Evolutionary conservation across 2,888 invertebrate species (phyloP).

Genomic region (Andrena minutula): DNA sequence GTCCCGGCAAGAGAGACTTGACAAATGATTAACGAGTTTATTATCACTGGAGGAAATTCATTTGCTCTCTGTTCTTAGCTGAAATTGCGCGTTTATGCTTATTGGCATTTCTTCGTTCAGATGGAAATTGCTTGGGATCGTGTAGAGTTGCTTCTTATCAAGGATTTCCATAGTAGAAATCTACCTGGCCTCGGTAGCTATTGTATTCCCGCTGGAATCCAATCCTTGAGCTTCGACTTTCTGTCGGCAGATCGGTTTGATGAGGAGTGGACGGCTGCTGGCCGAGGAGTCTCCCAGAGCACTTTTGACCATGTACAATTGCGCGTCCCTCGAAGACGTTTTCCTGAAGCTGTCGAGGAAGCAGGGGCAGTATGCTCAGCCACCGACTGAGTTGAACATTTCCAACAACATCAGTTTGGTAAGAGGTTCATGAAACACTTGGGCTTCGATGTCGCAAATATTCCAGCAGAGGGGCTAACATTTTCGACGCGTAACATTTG

Average conservation of each 20-base stretch:
- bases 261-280: slow-evolving; percentile 95
- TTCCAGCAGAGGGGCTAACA: too few species aligned
- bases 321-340: slow-evolving; percentile 95
- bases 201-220: too few species aligned
- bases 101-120: too few species aligned
- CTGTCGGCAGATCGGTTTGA: slow-evolving; percentile 92
- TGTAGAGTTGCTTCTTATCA: too few species aligned
- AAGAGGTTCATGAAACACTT: slow-evolving; percentile 59
- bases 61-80: too few species aligned
- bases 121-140: too few species aligned
- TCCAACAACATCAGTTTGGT: slow-evolving; percentile 91
- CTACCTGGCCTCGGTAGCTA: too few species aligned
- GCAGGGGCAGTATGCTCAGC: slow-evolving; percentile 86
- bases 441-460: neutral
- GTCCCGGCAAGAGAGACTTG: neutral
- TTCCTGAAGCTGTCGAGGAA: slow-evolving; percentile 95
- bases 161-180: too few species aligned
- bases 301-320: slow-evolving; percentile 93
- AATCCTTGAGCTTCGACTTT: neutral
- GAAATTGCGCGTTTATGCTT: too few species aligned
- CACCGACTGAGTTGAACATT: slow-evolving; percentile 87
- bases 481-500: neutral
- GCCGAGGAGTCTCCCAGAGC: slow-evolving; percentile 96
- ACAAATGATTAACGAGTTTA: neutral
- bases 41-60: neutral